Base-by-base conservation (phyloP, 2,113 vertebrate species). In the Scolopax mira region DNA sequence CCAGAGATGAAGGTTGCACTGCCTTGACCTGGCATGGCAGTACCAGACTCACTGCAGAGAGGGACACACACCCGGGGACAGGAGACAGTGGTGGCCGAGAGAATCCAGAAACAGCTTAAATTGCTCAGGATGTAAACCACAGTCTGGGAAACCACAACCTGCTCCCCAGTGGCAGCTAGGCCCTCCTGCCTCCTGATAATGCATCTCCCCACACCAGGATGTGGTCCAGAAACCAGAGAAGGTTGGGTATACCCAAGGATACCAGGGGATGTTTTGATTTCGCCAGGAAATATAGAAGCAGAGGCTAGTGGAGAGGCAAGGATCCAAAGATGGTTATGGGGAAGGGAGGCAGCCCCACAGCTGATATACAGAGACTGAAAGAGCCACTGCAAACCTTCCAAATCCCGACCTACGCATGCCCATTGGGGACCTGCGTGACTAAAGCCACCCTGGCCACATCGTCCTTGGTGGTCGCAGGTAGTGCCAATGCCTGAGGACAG, bases 21-120 rank as follows among this genome's bases (percentile, higher is more conserved):
- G 37, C 48, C 55, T 64, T 3, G 6, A 42, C 33, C 52, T 31
- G 13, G 22, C 44, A 70, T 0, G 1, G 23, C 0, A 0, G n/a
- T 10, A 79, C 35, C 23, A 81, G 65, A 13, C 51, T 66, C 3
- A 2, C 41, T 28, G n/a, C 62, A 75, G 46, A 74, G 25, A 31
- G 7, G 65, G 24, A 41, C 4, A 9, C 12, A 11, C 28, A 62
- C 2, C 3, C 0, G 0, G 44, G 30, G 33, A 73, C 0, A 2
- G 46, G 35, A 86, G 21, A 74, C 89, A 82, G 39, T 1, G 18
- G 11, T 1, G 0, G 31, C 55, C 35, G 21, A 78, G 60, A 81
- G 70, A 86, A 58, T 24, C 42, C 67, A 25, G 16, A 71, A 67
- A 7, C 33, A 71, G 22, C 27, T 79, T 78, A 19, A 70, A 46